Evolutionary conservation across 2,113 vertebrate species (phyloP).

Genomic region (Ranitomeya variabilis): DNA sequence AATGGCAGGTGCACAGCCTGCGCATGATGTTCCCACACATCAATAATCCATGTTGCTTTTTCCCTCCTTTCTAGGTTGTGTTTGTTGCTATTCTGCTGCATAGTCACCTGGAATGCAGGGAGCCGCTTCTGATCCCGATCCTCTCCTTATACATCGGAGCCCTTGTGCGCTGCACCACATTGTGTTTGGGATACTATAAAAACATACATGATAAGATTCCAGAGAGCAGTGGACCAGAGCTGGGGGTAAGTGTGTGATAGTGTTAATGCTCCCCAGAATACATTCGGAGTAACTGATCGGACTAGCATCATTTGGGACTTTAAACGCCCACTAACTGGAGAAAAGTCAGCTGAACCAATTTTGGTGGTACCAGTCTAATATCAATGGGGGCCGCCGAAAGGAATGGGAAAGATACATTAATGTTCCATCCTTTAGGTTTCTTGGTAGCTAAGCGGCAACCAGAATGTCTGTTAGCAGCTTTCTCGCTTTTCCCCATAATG

Average conservation of each 20-base stretch:
- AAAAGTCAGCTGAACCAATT: no score
- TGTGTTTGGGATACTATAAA: constrained; percentile 92
- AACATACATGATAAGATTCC: constrained; percentile 94
- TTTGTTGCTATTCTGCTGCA: constrained; percentile 96
- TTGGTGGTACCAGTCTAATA: no score
- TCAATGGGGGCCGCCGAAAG: no score
- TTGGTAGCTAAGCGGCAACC: no score
- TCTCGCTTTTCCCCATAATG: no score
- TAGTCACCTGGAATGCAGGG: constrained; percentile 92
- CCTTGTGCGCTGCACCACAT: constrained; percentile 88
- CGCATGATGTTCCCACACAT: not conserved
- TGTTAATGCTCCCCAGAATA: not conserved
- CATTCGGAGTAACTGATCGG: no score
- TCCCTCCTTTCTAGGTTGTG: constrained; percentile 77
- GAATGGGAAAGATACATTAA: no score
- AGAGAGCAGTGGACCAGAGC: constrained; percentile 86
- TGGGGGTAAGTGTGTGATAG: constrained; percentile 78
- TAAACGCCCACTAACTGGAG: no score
- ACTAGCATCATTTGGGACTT: no score
- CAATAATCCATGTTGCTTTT: not conserved
- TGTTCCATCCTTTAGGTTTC: no score
- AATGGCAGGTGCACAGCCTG: not conserved
- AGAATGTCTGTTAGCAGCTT: no score
- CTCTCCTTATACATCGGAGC: constrained; percentile 97
- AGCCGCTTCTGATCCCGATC: constrained; percentile 94